Conservation (phyloP, 2,797 vertebrate genomes). For the Dryobates pubescens region DNA sequence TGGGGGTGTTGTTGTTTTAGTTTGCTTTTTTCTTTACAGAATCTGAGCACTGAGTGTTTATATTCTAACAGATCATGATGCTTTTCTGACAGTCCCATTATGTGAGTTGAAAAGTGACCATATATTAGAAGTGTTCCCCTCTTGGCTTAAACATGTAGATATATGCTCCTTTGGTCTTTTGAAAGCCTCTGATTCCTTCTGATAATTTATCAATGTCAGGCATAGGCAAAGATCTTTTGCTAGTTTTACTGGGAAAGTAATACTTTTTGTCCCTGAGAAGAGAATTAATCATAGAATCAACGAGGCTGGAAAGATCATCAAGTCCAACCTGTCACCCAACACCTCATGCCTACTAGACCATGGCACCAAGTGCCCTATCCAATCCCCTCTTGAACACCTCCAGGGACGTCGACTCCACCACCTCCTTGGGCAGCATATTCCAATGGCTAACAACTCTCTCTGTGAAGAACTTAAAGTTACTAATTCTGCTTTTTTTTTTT, state of each 20-base stretch:
- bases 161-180: background rate
- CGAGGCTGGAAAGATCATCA: no score
- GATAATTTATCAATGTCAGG: background rate
- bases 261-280: background rate
- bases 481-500: background rate
- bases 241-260: background rate
- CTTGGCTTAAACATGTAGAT: background rate
- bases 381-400: no score
- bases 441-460: no score
- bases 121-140: background rate
- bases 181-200: background rate
- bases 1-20: no score
- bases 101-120: background rate
- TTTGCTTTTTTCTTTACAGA: background rate
- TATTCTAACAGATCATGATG: background rate
- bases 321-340: no score
- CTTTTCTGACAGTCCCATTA: background rate
- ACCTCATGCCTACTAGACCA: no score
- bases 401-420: no score
- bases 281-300: background rate
- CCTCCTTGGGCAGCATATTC: no score
- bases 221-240: background rate
- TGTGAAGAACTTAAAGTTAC: background rate
- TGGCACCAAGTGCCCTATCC: no score
- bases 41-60: background rate